Percentiles rank a stretch among this genome's conserved stretches.
Conservation (phyloP, 2,888 invertebrate species). For the Zygothrica quintamaculata region DNA sequence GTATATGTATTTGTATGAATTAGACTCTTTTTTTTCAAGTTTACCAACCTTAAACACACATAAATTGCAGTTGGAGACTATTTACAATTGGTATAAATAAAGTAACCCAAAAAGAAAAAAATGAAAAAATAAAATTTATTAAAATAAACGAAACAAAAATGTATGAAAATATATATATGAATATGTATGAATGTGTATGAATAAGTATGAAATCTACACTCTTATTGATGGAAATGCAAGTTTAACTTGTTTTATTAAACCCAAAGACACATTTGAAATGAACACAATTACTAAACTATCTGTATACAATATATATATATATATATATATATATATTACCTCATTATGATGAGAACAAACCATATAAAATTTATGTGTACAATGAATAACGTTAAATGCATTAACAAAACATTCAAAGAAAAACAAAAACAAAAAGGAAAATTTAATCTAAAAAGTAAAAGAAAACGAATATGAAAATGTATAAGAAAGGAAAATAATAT, state of each 20-base stretch:
- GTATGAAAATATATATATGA: background rate
- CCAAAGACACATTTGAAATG: slow-evolving; percentile 57
- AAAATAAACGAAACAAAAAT: slow-evolving; percentile 6
- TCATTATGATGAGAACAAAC: slow-evolving; percentile 14
- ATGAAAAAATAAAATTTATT: slow-evolving; percentile 1
- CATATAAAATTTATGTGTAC: slow-evolving; percentile 41
- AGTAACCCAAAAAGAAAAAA: slow-evolving; percentile 17
- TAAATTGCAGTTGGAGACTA: slow-evolving; percentile 54
- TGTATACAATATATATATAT: slow-evolving; percentile 12
- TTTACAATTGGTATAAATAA: slow-evolving; percentile 46
- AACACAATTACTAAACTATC: slow-evolving; percentile 23
- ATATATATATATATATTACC: slow-evolving; percentile 19
- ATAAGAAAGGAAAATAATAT: slow-evolving; percentile 4
- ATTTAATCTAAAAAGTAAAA: slow-evolving; percentile 8
- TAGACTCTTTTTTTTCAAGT: slow-evolving; percentile 7
- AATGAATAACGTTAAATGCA: slow-evolving; percentile 47
- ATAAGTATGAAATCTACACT: too few species aligned
- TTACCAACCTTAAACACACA: background rate
- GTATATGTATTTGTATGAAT: slow-evolving; percentile 20
- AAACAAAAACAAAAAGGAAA: slow-evolving; percentile 29
- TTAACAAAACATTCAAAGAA: slow-evolving; percentile 36
- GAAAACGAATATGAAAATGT: slow-evolving; percentile 5
- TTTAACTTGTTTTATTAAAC: slow-evolving; percentile 45
- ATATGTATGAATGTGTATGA: background rate
- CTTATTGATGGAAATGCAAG: too few species aligned